Evolutionary conservation across 2,888 invertebrate genomes (phyloP), one percentile per base, ranked within the genome.

Genomic region (Conus canariensis): DNA sequence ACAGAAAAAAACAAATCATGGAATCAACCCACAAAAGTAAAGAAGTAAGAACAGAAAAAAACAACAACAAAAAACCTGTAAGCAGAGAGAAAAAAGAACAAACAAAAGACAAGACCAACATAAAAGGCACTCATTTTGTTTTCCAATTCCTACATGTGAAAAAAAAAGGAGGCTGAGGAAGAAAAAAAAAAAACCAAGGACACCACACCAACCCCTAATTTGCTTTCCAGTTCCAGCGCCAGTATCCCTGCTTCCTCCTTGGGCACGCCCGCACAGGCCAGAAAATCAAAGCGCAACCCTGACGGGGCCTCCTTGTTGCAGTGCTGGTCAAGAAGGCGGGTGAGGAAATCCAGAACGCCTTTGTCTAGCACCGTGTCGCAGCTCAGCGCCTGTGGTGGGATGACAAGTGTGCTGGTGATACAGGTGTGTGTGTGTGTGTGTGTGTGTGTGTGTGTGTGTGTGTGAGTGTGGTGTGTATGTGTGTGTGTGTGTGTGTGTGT

Each of bases 311-410:
- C 93, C 90, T 64, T 91, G 90, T 88, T 95, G 94, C 74, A 96
- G 90, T 95, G 94, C 22, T 92, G 92, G n/a, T 91, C 92, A 7
- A 94, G 93, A 22, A 96, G 93, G 14, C 91, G 91, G 22, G 91
- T 93, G 90, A 96, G 94, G 91, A 96, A 96, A 45, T 95, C 95
- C 25, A 94, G 90, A 14, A 96, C 93, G 22, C 91, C 91, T 85
- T 95, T 94, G 87, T 95, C 95, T 59, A 90, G 89, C 19, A 95
- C 93, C 14, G 93, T 95, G 80, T 96, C 95, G 64, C 93, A 92
- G 60, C 93, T 95, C 25, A 96, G 85, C 9, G 94, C 93, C 95
- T 96, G 93, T 19, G 90, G 87, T 91, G 19, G 25, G 10, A 10
- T 10, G n/a, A 74, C 19, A n/a, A 8, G 6, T 3, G n/a, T 74